phyloP scores from a whole-genome alignment of 2,797 vertebrate genomes.

The Perodicticus potto region DNA sequence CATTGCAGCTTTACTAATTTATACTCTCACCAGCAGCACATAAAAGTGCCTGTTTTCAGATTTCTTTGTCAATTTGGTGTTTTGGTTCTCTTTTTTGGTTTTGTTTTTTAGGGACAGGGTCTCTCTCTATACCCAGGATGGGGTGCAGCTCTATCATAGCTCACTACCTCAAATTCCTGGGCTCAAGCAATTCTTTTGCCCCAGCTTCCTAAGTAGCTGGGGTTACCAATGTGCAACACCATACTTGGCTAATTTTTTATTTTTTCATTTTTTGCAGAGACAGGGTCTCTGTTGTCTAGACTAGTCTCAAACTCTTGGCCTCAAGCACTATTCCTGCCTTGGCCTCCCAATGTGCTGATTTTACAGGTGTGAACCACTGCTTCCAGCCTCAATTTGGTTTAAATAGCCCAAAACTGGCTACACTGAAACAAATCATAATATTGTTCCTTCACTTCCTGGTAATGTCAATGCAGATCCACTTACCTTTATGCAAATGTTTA shows the following conservation, averaged over 20 bases:
- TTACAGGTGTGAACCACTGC: background rate
- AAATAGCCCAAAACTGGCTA: background rate
- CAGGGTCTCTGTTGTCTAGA: background rate
- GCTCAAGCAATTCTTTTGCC: background rate
- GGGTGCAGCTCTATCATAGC: background rate
- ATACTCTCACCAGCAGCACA: background rate
- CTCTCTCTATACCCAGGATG: background rate
- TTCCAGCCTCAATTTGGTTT: background rate
- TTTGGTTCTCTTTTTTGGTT: background rate
- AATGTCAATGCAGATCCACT: constrained; percentile 21
- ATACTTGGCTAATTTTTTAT: background rate
- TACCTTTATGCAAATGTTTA: constrained; percentile 35
- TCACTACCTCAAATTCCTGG: background rate
- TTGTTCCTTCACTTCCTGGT: constrained; percentile 25
- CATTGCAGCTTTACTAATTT: background rate
- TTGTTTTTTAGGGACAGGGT: background rate
- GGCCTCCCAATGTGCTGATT: background rate
- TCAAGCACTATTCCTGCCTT: background rate
- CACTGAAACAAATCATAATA: constrained; percentile 13
- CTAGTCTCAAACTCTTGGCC: background rate
- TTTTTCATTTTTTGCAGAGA: background rate
- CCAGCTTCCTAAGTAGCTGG: background rate
- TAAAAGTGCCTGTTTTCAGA: background rate
- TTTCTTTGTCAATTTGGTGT: constrained; percentile 40
- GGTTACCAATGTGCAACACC: background rate